These are phyloP conservation scores for Anarhynchus alexandrinus DNA, from an alignment of 2,113 vertebrate genomes.

Conservation along the genomic window DNA sequence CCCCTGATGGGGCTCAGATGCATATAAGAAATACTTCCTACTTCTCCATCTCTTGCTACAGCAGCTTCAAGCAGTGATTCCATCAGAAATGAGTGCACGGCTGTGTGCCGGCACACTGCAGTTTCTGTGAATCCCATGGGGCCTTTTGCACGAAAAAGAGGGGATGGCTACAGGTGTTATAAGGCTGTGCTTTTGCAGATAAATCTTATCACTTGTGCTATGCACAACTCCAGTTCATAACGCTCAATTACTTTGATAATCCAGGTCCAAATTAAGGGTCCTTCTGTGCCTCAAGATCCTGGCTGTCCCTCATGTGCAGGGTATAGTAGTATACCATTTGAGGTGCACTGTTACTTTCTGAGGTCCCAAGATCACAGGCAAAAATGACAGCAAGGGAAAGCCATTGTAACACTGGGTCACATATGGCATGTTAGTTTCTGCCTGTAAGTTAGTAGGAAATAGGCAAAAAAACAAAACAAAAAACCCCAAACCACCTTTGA, in stretches of 20 bases:
- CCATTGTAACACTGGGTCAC: not conserved
- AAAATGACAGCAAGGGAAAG: not conserved
- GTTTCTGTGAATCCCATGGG: not conserved
- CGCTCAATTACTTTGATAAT: not conserved
- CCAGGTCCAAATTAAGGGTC: not conserved
- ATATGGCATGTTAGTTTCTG: not conserved
- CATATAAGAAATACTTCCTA: not conserved
- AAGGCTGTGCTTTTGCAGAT: not conserved
- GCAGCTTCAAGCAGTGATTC: not conserved
- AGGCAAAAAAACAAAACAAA: not conserved
- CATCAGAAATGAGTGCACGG: not conserved
- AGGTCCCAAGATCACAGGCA: not conserved
- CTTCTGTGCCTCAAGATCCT: not conserved
- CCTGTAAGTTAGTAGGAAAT: not conserved
- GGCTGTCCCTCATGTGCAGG: not conserved
- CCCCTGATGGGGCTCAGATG: not conserved
- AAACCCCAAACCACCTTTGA: not conserved
- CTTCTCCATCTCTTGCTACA: not conserved
- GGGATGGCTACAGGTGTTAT: rapidly evolving
- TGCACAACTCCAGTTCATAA: not conserved
- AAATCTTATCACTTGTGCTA: not conserved
- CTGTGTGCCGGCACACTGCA: too few species aligned
- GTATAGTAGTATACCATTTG: not conserved
- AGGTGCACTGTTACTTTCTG: not conserved
- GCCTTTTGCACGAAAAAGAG: rapidly evolving